These are phyloP conservation scores for Hydrotaea diabolus DNA, from an alignment of 2,888 invertebrate genomes.

Conservation along the genomic window DNA sequence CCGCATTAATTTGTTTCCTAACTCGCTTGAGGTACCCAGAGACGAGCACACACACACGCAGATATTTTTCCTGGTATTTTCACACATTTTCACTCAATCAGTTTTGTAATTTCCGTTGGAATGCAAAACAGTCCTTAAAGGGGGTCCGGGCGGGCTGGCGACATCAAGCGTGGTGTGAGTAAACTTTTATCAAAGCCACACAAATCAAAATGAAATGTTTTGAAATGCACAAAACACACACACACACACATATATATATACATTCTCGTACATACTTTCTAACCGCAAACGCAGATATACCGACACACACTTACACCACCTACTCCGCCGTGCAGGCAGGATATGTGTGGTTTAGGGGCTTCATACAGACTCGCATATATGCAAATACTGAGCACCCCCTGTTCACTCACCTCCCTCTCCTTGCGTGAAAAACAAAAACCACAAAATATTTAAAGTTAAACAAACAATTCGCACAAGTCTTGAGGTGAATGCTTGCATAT, in stretches of 20 bases:
- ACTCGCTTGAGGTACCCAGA: background rate
- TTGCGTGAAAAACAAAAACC: background rate
- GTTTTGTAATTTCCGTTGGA: constrained; percentile 54
- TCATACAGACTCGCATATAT: background rate
- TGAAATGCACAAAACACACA: background rate
- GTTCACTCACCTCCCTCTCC: background rate
- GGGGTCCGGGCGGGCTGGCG: too few relatives aligned
- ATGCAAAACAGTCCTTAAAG: constrained; percentile 4
- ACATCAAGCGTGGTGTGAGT: too few relatives aligned
- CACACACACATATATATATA: constrained; percentile 6
- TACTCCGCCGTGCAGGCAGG: background rate
- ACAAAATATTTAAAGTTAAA: constrained; percentile 17
- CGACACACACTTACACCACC: background rate
- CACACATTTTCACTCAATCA: constrained; percentile 47
- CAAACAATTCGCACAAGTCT: background rate
- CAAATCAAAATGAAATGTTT: background rate
- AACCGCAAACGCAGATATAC: constrained; percentile 10
- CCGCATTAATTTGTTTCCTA: background rate
- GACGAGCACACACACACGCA: background rate
- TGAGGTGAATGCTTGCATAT: too few relatives aligned
- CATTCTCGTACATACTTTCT: background rate
- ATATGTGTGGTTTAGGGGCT: background rate
- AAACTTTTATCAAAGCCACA: background rate
- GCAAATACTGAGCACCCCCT: background rate
- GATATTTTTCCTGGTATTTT: constrained; percentile 27